phyloP scores from a whole-genome alignment of 2,888 invertebrate genomes.

The Euzophera pinguis region DNA sequence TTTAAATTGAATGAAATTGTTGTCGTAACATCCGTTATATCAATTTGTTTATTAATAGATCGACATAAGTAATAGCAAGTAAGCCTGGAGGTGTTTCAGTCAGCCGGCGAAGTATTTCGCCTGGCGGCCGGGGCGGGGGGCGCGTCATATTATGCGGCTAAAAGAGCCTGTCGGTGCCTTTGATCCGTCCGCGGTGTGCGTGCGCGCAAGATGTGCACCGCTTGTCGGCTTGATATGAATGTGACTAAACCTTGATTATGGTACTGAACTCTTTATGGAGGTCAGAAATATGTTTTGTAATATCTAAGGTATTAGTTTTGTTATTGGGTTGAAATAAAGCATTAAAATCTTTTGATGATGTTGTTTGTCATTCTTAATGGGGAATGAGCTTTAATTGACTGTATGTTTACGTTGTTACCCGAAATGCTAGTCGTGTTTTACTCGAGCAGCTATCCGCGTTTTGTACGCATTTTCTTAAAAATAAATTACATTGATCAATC shows the following conservation, averaged over 20 bases:
- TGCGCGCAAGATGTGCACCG: constrained; percentile 61
- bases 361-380: not conserved
- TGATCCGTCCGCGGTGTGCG: constrained; percentile 65
- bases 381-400: not conserved
- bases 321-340: constrained; percentile 41
- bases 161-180: constrained; percentile 80
- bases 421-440: too few species aligned
- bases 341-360: not conserved
- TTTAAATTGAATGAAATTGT: constrained; percentile 42
- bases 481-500: not conserved
- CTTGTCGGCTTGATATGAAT: constrained; percentile 76
- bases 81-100: constrained; percentile 61
- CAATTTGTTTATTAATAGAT: constrained; percentile 78
- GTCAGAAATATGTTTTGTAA: constrained; percentile 58
- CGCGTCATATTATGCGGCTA: constrained; percentile 80
- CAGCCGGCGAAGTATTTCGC: constrained; percentile 57
- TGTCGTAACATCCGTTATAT: constrained; percentile 62
- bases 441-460: too few species aligned
- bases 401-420: not conserved
- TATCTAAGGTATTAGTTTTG: constrained; percentile 43
- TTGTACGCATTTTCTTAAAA: too few species aligned
- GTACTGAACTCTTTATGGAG: constrained; percentile 72
- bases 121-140: constrained; percentile 62
- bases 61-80: constrained; percentile 76
- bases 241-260: constrained; percentile 79